These are phyloP conservation scores for Ceratotherium simum DNA, from an alignment of 2,113 vertebrate genomes.

Conservation along the genomic window DNA sequence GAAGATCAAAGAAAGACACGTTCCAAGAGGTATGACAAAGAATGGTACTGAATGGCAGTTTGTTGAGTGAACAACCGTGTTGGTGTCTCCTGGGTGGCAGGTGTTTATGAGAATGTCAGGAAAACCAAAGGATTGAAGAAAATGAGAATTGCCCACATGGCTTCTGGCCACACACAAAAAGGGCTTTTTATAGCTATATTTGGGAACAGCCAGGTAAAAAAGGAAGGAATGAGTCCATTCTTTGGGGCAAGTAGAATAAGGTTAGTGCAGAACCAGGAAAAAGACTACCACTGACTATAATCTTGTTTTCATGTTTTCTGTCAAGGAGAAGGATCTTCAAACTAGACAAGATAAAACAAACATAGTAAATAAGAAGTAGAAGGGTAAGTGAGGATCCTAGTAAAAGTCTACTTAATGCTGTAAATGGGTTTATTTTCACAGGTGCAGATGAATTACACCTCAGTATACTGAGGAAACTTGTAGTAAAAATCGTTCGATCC, in stretches of 20 bases:
- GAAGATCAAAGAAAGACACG: neutral
- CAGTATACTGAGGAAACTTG: neutral
- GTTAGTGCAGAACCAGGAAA: neutral
- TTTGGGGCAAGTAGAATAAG: neutral
- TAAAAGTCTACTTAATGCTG: neutral
- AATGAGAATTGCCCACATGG: neutral
- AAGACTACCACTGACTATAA: neutral
- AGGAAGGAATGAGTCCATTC: neutral
- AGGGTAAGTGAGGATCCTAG: neutral
- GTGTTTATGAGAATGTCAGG: neutral
- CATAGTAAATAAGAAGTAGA: neutral
- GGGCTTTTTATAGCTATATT: neutral
- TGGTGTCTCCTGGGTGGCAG: neutral
- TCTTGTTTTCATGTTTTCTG: slow-evolving; percentile 27
- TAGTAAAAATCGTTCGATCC: neutral
- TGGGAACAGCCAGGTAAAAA: neutral
- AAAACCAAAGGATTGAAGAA: neutral
- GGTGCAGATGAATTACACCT: neutral
- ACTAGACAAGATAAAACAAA: neutral
- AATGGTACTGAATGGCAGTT: neutral
- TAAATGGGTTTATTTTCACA: slow-evolving; percentile 25
- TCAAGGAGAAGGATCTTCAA: neutral
- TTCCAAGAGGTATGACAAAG: slow-evolving; percentile 27
- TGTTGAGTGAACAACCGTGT: neutral
- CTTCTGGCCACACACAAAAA: neutral